These are phyloP conservation scores for Rhopalosiphum maidis DNA, from an alignment of 1,140 invertebrate species.

Conservation along the genomic window DNA sequence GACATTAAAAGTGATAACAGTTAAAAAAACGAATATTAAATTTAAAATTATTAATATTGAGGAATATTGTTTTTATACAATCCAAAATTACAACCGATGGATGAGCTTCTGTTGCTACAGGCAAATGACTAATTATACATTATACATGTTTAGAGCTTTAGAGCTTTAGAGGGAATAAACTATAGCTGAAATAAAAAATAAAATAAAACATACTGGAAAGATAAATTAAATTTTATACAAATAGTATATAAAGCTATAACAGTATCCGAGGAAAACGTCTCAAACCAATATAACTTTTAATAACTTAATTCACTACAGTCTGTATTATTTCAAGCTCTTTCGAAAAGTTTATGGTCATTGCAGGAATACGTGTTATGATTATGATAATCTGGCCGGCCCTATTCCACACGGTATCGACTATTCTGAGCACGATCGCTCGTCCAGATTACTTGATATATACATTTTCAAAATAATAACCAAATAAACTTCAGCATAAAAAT, in stretches of 20 bases:
- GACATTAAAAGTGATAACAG: background rate
- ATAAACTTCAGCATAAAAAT: background rate
- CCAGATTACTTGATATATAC: constrained; percentile 40
- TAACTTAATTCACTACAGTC: constrained; percentile 52
- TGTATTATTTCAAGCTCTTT: constrained; percentile 29
- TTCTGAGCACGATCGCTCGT: constrained; percentile 43
- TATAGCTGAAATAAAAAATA: background rate
- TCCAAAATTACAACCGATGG: background rate
- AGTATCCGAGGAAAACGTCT: background rate
- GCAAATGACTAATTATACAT: background rate
- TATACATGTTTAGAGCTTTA: no score
- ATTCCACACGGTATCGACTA: background rate
- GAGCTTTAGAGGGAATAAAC: background rate
- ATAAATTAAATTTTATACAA: background rate
- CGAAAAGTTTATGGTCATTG: constrained; percentile 42
- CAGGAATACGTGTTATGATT: constrained; percentile 45
- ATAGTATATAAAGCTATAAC: background rate
- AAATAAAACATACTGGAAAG: background rate
- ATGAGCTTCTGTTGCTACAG: no score
- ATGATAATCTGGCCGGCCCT: constrained; percentile 31
- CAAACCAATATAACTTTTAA: constrained; percentile 46
- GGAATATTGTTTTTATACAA: background rate
- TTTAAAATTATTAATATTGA: background rate
- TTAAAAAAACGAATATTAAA: background rate
- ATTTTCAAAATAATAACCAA: constrained; percentile 34